phyloP scores from a whole-genome alignment of 2,888 invertebrate genomes.

The Leptothorax acervorum region DNA sequence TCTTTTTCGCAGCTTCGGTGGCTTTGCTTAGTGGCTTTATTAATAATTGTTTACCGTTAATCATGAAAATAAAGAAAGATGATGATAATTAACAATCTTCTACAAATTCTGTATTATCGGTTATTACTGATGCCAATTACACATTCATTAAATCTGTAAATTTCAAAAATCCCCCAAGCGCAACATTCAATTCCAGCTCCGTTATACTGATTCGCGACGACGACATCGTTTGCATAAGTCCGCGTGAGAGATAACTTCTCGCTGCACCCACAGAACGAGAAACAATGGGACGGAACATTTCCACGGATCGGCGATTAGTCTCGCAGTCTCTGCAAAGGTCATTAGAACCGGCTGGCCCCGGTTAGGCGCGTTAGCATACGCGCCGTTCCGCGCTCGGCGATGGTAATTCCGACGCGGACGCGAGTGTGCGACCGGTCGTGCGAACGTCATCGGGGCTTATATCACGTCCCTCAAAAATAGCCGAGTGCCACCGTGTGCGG shows the following conservation, averaged over 20 bases:
- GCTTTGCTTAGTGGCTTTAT: neutral
- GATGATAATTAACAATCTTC: neutral
- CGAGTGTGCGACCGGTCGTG: constrained; percentile 49
- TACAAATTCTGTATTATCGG: no score
- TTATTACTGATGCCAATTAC: neutral
- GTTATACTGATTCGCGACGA: neutral
- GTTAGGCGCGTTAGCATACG: constrained; percentile 56
- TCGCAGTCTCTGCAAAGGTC: constrained; percentile 70
- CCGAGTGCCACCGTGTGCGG: constrained; percentile 77
- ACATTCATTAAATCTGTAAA: neutral
- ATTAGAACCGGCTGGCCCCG: constrained; percentile 72
- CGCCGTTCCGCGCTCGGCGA: constrained; percentile 58
- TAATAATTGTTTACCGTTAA: neutral
- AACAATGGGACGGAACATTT: constrained; percentile 63
- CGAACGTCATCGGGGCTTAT: constrained; percentile 75
- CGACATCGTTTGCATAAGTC: neutral
- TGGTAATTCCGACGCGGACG: constrained; percentile 71
- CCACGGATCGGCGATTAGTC: constrained; percentile 70
- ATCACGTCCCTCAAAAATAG: constrained; percentile 79
- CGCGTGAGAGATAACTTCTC: constrained; percentile 4
- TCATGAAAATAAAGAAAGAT: neutral
- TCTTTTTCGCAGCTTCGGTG: neutral
- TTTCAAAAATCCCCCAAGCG: neutral
- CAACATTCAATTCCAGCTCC: neutral
- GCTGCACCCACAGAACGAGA: constrained; percentile 34